phyloP scores from a whole-genome alignment of 2,113 vertebrate genomes.

The Tachysurus fulvidraco region DNA sequence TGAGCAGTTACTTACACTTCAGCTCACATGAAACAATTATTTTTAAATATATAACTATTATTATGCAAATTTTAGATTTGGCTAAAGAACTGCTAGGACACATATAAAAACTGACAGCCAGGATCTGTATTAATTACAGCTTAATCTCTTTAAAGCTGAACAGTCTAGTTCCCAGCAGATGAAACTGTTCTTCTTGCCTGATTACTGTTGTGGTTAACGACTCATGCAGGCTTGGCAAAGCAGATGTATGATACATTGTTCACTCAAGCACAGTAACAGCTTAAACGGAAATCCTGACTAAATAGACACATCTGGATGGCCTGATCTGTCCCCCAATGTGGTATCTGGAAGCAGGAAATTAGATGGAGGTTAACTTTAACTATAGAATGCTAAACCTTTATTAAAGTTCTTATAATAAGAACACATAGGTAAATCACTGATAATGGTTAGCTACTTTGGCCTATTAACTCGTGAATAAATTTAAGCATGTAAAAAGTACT shows the following conservation, averaged over 20 bases:
- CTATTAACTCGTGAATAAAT: background rate
- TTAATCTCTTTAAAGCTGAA: constrained; percentile 9
- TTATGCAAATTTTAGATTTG: background rate
- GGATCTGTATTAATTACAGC: constrained; percentile 25
- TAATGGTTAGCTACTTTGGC: background rate
- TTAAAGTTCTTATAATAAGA: background rate
- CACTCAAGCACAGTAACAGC: background rate
- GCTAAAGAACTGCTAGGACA: background rate
- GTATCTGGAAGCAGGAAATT: background rate
- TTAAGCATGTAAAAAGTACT: background rate
- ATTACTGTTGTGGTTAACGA: background rate
- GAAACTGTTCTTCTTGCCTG: background rate
- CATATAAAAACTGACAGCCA: constrained; percentile 9
- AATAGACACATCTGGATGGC: constrained; percentile 1
- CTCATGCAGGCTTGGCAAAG: background rate
- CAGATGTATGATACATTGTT: background rate
- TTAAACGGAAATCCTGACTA: background rate
- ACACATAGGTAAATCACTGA: background rate
- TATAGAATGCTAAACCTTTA: no score
- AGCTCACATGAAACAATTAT: background rate
- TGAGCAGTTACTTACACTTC: background rate
- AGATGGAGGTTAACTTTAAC: background rate
- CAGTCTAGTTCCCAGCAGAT: constrained; percentile 11
- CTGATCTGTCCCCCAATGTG: background rate
- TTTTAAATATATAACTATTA: background rate